Evolutionary conservation across 2,113 vertebrate species (phyloP), one percentile per base, ranked within the genome.

Genomic region (Saccopteryx leptura): DNA sequence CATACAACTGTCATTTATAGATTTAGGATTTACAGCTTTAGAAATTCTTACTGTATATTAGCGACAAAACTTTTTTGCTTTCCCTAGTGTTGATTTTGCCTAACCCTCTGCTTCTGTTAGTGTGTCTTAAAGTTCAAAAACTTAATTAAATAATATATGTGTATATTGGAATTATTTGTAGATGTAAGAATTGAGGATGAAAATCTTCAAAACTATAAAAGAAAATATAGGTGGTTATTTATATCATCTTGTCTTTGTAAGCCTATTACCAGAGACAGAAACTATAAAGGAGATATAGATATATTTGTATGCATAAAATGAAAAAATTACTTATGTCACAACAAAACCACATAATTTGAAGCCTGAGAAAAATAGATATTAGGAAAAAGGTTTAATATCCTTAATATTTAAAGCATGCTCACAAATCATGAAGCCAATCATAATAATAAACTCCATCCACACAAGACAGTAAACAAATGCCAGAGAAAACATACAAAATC

Each of bases 391-490:
- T 79, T 95, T 91, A 84, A 74, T 91, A 84, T 78, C 23, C 54
- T 72, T 84, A 83, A 54, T 93, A 93, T 78, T 84, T 88, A 88
- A 93, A 91, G n/a, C 19, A 68, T 88, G 11, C 56, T 87, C 89
- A 54, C 3, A 93, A 19, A 85, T 86, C 81, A 56, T 93, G 15
- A 87, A 82, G 56, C 69, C 21, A 61, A 72, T 90, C 19, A 50
- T 87, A 81, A 63, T 84, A 95, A 78, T 82, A 76, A 96, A 58
- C 28, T 91, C 12, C 8, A 12, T 76, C 71, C 31, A 82, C n/a
- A 92, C 23, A 94, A 79, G 54, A 31, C 39, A 91, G 9, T 60
- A 92, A 63, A 60, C 28, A 95, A 31, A 52, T 94, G 1, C 81
- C 61, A 86, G 48, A 69, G 26, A 91, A 86, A 91, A 79, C 2